A percentile compares a stretch with the other conserved stretches of the same genome.
phyloP scores from a whole-genome alignment of 2,113 vertebrate species.

The Apodemus speciosus region DNA sequence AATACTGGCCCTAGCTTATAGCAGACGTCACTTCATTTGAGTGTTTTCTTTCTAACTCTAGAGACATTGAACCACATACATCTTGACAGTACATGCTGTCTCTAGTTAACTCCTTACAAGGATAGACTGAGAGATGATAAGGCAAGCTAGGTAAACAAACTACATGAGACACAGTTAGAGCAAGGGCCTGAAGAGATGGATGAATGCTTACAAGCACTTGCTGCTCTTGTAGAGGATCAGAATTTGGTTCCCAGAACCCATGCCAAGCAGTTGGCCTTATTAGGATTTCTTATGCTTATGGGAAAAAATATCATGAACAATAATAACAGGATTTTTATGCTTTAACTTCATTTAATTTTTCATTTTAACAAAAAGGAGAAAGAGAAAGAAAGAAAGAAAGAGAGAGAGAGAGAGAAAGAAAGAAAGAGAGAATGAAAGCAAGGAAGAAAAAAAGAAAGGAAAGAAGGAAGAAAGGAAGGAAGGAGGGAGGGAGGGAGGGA shows the following conservation, averaged over 20 bases:
- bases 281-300: background rate
- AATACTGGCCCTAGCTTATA: background rate
- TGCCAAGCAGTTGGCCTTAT: background rate
- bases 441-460: no score
- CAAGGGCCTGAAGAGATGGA: background rate
- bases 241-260: background rate
- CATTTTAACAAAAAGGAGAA: background rate
- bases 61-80: background rate
- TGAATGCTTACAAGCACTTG: no score
- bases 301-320: background rate
- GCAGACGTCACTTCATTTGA: background rate
- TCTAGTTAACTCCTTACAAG: background rate
- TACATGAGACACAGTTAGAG: background rate
- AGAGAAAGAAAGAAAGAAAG: no score
- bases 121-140: background rate
- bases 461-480: accelerated
- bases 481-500: no score
- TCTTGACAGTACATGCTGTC: background rate
- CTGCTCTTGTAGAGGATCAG: background rate
- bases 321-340: background rate
- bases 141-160: background rate
- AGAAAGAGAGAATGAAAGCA: no score
- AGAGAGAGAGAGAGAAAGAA: no score
- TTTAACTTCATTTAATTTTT: background rate
- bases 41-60: background rate